Base-by-base conservation (phyloP, 2,888 invertebrate genomes). In the Isoperla grammatica region DNA sequence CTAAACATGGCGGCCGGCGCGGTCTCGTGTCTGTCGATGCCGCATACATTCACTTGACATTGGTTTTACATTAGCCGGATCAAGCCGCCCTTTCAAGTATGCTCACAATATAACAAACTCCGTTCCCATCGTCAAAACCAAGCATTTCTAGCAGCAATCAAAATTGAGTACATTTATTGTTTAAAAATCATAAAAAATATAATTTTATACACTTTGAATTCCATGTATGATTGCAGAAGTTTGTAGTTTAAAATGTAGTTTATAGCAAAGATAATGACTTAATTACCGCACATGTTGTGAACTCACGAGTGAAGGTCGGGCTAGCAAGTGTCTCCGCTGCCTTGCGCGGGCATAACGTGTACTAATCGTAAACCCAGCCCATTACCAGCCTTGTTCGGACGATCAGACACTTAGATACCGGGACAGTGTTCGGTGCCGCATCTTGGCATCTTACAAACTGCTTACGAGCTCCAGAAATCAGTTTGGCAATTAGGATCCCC, bases 21-120 rank as follows among this genome's bases (percentile, higher is more conserved):
- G 48, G 17, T 23, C 45, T 12, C 29, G n/a, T 23, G 49, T 49
- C 49, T 29, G 22, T 8, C 49, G 23, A 8, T 4, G 49, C 49
- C 49, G 49, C 46, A 22, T 29, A 29, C 29, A 46, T 19, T 46
- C 39, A 54, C 59, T 59, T 50, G 57, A 60, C 60, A 60, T 60
- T 50, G 56, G 60, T 60, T 60, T 60, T 56, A 60, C 60, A 60
- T 60, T 60, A 60, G 60, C 29, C 23, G 35, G 29, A 23, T 49
- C 29, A 13, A 8, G 29, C 4, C 35, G 13, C 45, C 17, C 43
- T 56, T 43, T 55, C 9, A 11, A n/a, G 19, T 39, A 11, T 17
- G 13, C 49, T 49, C 8, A 49, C 23, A 49, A 9, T 37, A 20
- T 48, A 17, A n/a, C n/a, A n/a, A n/a, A n/a, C 4, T 37, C 37